Base-by-base conservation (phyloP, 2,113 vertebrate species). In the Cairina moschata region DNA sequence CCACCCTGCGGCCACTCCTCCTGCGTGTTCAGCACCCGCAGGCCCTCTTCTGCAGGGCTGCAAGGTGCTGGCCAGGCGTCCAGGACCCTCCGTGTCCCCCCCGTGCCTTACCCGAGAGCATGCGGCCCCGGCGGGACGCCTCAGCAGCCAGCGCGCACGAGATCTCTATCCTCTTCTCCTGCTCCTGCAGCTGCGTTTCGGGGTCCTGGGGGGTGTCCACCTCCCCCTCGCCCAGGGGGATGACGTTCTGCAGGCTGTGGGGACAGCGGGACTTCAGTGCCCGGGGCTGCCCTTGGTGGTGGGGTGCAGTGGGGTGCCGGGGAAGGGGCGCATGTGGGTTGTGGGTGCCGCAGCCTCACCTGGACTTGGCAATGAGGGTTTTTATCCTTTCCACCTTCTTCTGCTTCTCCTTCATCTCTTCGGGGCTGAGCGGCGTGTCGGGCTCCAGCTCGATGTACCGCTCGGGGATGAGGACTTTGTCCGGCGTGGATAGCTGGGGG, bases 331-430 rank as follows among this genome's bases (percentile, higher is more conserved):
- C 9, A 17, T 46, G 7, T 0, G 11, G 32, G 29, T 11, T 32
- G 16, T 0, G 6, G 56, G 42, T 11, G 4, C 42, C 2, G 28
- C 76, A 40, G 66, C 68, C 65, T 95, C 97, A 99, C 99, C 99
- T 99, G 97, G 99, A 99, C 97, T 99, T 99, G 96, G 99, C 99
- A 92, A 99, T 99, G 60, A 99, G 98, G 0, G 99, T 99, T 96
- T 99, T 99, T 97, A 99, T 99, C 83, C 99, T 98, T 77, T 99
- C 99, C 94, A 99, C 98, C 89, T 99, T 99, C 98, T 98, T 99
- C 98, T 99, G 98, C 96, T 99, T 99, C 95, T 99, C 99, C 95
- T 98, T 98, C 96, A 98, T 94, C 95, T 99, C 99, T 97, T 99
- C 99, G 0, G 99, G 99, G 90, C 99, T 99, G 50, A 99, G 98